Percentiles rank a stretch among this genome's conserved stretches.
phyloP scores from a whole-genome alignment of 2,113 vertebrate species.

The Chaenogobius annularis region DNA sequence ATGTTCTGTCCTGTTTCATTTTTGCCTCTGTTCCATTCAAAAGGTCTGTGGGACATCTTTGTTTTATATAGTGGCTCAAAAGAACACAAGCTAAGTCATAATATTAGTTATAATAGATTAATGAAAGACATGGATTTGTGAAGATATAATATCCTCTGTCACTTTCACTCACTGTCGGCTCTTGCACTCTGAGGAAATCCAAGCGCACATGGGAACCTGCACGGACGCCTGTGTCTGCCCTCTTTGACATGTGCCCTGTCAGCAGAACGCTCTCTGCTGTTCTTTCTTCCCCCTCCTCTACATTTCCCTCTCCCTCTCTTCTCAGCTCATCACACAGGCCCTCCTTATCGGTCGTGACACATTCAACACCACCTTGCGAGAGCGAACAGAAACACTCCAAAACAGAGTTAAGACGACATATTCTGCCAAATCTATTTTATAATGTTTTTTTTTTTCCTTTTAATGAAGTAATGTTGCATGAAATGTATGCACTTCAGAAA shows the following conservation, averaged over 20 bases:
- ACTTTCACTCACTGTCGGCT: not conserved
- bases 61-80: no score
- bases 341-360: conserved; percentile 54
- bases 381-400: not conserved
- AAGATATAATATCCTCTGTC: not conserved
- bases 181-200: not conserved
- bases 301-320: conserved; percentile 32
- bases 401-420: conserved; percentile 24
- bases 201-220: conserved; percentile 9
- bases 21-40: no score
- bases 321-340: conserved; percentile 53
- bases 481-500: no score
- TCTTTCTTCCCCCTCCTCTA: no score
- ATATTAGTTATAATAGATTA: no score
- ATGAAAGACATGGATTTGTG: conserved; percentile 19
- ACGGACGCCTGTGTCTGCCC: conserved; percentile 22
- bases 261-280: conserved; percentile 31
- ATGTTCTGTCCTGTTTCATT: no score
- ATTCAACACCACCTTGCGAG: conserved; percentile 62
- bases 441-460: no score
- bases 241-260: conserved; percentile 54
- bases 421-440: no score
- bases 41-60: no score
- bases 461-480: no score
- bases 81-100: no score